These are phyloP conservation scores for Callithrix jacchus DNA, from an alignment of 2,113 vertebrate species.

Conservation along the genomic window DNA sequence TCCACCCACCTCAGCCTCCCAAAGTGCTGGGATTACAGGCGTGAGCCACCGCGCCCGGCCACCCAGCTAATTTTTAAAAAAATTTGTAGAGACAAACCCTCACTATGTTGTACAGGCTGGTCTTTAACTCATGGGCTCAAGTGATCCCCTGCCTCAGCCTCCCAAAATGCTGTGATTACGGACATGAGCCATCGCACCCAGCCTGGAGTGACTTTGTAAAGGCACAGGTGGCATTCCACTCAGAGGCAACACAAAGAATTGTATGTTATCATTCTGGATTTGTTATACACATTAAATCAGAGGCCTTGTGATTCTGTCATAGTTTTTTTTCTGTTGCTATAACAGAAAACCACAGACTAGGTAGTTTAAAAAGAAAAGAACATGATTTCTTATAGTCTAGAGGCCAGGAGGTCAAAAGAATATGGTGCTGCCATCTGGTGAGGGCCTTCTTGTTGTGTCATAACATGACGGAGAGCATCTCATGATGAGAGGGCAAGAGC, in stretches of 20 bases:
- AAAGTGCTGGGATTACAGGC: too few relatives aligned
- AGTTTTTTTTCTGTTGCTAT: background rate
- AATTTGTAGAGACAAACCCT: too few relatives aligned
- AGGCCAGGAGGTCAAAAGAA: background rate
- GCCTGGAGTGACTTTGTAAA: background rate
- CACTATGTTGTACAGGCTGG: too few relatives aligned
- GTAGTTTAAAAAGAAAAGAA: background rate
- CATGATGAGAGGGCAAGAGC: background rate
- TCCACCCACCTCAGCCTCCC: too few relatives aligned
- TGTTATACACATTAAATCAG: background rate
- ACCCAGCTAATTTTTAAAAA: too few relatives aligned
- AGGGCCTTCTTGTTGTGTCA: background rate
- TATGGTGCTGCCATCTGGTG: background rate
- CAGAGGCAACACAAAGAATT: background rate
- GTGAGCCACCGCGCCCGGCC: too few relatives aligned
- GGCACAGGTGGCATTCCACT: background rate
- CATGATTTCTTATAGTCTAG: background rate
- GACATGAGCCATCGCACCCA: too few relatives aligned
- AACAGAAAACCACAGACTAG: background rate
- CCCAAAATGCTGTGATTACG: too few relatives aligned
- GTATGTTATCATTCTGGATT: background rate
- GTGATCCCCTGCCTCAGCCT: too few relatives aligned
- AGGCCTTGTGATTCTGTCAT: background rate
- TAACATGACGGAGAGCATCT: background rate
- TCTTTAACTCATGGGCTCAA: too few relatives aligned